phyloP scores from a whole-genome alignment of 2,797 vertebrate species.

The Leuciscus waleckii region DNA sequence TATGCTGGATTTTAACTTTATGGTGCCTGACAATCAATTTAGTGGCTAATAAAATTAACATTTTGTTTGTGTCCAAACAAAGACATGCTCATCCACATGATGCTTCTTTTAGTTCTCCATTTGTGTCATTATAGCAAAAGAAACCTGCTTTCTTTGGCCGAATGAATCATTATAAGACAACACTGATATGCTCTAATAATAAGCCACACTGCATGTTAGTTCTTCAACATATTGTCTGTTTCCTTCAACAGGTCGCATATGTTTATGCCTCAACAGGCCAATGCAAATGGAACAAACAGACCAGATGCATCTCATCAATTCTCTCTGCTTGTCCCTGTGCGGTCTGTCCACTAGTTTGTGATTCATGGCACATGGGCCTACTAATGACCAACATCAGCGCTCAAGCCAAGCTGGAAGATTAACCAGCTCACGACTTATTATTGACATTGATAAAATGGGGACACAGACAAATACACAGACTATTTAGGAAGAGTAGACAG shows the following conservation, averaged over 20 bases:
- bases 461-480: constrained; percentile 53
- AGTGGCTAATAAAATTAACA: neutral
- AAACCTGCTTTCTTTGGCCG: constrained; percentile 11
- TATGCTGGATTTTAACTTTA: neutral
- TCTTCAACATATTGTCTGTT: constrained; percentile 54
- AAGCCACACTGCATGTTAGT: constrained; percentile 23
- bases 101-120: neutral
- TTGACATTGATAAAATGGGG: constrained; percentile 57
- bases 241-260: constrained; percentile 54
- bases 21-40: neutral
- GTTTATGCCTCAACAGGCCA: constrained; percentile 53
- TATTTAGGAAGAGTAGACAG: constrained; percentile 30
- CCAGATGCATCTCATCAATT: constrained; percentile 53
- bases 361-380: constrained; percentile 56
- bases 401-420: constrained; percentile 54
- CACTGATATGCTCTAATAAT: constrained; percentile 37
- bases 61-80: neutral
- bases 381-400: constrained; percentile 56
- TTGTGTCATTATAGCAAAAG: neutral
- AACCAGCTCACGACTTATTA: constrained; percentile 40
- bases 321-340: constrained; percentile 44
- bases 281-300: constrained; percentile 30
- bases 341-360: constrained; percentile 53
- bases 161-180: constrained; percentile 25
- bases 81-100: neutral